A percentile compares a stretch with the other conserved stretches of the same genome.
phyloP scores from a whole-genome alignment of 1,140 invertebrate species.

The Drosophila tropicalis region DNA sequence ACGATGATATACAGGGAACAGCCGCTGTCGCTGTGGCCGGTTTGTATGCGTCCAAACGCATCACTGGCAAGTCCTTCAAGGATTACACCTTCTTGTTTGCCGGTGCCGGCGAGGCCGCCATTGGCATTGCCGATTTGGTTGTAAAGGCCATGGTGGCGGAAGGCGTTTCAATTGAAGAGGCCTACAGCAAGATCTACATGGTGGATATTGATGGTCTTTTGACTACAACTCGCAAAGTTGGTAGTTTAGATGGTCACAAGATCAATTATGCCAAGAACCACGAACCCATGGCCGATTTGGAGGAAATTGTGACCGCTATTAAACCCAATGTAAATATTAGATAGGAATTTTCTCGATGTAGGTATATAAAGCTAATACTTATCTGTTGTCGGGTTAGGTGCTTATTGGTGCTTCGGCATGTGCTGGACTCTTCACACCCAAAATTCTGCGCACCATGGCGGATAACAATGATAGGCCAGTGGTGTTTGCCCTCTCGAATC shows the following conservation, averaged over 20 bases:
- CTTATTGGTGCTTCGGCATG: conserved; percentile 92
- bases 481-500: conserved; percentile 98
- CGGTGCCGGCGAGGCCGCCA: conserved; percentile 95
- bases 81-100: conserved; percentile 95
- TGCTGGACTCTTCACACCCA: conserved; percentile 93
- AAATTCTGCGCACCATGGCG: conserved; percentile 93
- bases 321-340: conserved; percentile 86
- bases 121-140: conserved; percentile 93
- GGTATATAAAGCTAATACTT: not conserved
- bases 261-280: conserved; percentile 92
- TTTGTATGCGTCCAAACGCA: conserved; percentile 90
- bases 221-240: conserved; percentile 89
- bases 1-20: conserved; percentile 98
- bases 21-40: conserved; percentile 96
- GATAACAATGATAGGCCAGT: conserved; percentile 93
- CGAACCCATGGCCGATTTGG: conserved; percentile 89
- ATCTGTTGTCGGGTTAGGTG: conserved; percentile 42
- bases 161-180: conserved; percentile 89
- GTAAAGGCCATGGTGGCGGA: conserved; percentile 94
- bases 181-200: conserved; percentile 93
- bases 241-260: conserved; percentile 90
- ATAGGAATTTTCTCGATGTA: not conserved
- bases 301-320: conserved; percentile 91
- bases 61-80: conserved; percentile 90
- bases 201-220: conserved; percentile 93